Evolutionary conservation across 2,113 vertebrate species (phyloP), one percentile per base, ranked within the genome.

Genomic region (Cyprinodon tularosa): DNA sequence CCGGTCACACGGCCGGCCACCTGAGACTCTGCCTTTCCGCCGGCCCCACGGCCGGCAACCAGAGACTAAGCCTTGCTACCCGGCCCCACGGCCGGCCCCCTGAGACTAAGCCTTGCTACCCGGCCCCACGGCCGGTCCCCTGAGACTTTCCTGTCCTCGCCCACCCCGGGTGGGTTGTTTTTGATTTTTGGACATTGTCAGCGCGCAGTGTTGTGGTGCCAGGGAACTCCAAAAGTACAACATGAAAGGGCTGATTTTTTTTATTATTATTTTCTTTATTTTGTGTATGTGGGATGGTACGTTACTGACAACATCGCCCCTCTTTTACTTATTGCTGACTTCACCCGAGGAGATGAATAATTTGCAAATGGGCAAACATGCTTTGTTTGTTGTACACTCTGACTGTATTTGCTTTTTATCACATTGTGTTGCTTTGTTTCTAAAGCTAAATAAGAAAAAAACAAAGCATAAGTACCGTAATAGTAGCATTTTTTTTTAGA

Each of bases 211-310:
- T 86, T 88, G 83, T 71, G 75, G 84, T 86, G 84, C 85, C 86
- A 86, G 69, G 76, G 81, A 84, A 86, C 83, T 92, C 84, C 84
- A 85, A 88, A 91, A 88, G 87, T 87, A 85, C 84, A 88, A 86
- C 84, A 91, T 92, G 84, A 90, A 91, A 85, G 70, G 62, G 78
- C 74, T 72, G 83, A 82, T 88, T 85, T 87, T n/a, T n/a, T 62
- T 59, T 6, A 37, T 63, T 39, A 29, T 29, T 40, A 38, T 63
- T 39, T 10, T 63, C 39, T 40, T 20, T 64, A 39, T 64, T 64
- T 64, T 87, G 78, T 84, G 85, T 85, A 84, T 80, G 86, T 89
- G 86, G 37, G 78, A 74, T 59, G 79, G 75, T 88, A 89, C 90
- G 91, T 91, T 22, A 76, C 84, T 86, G 85, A 90, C 89, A 89